A percentile compares a stretch with the other conserved stretches of the same genome.
phyloP scores from a whole-genome alignment of 1,140 invertebrate species.

The Bombus waltoni region DNA sequence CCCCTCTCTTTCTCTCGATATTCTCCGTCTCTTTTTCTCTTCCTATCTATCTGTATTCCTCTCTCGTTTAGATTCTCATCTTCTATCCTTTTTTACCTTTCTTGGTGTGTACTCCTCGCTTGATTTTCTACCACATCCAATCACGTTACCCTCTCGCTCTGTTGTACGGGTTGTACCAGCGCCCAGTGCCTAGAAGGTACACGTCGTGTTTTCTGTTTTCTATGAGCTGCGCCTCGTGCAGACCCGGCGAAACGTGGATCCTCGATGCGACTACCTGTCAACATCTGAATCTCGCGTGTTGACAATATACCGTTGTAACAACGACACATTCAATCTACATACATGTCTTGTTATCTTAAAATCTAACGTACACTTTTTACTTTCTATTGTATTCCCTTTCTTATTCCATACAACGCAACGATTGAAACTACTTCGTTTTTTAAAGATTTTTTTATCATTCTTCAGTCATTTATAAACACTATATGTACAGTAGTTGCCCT shows the following conservation, averaged over 20 bases:
- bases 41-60: neutral
- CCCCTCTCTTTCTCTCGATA: neutral
- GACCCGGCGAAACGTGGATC: conserved; percentile 59
- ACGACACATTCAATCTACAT: conserved; percentile 5
- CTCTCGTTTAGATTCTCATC: conserved; percentile 1
- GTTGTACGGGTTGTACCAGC: neutral
- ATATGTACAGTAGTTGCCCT: neutral
- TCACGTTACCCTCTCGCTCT: conserved; percentile 21
- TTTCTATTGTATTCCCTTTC: neutral
- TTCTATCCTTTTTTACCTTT: conserved; percentile 18
- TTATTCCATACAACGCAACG: neutral
- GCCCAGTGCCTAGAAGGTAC: conserved; percentile 14
- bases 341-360: neutral
- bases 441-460: neutral
- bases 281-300: conserved; percentile 13
- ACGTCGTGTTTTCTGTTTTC: conserved; percentile 30
- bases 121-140: conserved; percentile 21
- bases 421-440: neutral
- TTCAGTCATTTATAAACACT: neutral
- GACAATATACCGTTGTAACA: neutral
- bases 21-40: conserved; percentile 9
- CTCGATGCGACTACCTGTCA: conserved; percentile 43
- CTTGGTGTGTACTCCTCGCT: neutral
- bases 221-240: conserved; percentile 34
- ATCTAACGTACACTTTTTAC: neutral